These are phyloP conservation scores for Lottia gigantea DNA, from an alignment of 2,888 invertebrate species.

Conservation along the genomic window DNA sequence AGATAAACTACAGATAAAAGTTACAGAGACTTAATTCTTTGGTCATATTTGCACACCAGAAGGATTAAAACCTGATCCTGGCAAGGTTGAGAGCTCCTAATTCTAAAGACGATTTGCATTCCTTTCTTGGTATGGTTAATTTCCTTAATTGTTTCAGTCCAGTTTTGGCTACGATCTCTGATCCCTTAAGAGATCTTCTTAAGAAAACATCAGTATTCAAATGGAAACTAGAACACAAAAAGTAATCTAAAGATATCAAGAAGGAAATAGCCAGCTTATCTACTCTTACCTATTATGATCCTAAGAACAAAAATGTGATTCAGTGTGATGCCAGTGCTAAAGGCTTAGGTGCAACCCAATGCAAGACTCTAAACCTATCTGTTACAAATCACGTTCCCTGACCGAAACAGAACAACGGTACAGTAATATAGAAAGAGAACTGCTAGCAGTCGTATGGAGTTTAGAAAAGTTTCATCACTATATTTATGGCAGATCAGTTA, in stretches of 20 bases:
- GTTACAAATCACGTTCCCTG: not conserved
- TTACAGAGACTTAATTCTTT: not conserved
- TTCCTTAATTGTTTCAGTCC: constrained; percentile 1
- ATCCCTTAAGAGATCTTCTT: not conserved
- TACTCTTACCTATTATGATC: not conserved
- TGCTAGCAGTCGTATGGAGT: constrained; percentile 21
- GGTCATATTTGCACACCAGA: not conserved
- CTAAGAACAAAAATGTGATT: not conserved
- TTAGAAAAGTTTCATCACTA: constrained; percentile 28
- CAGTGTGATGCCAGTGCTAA: not conserved
- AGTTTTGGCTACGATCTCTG: not conserved
- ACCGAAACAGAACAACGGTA: not conserved
- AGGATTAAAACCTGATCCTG: constrained; percentile 1
- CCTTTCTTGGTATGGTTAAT: not conserved
- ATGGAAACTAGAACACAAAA: not conserved
- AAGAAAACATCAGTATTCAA: not conserved
- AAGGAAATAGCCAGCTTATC: not conserved
- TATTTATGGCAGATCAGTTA: constrained; percentile 27
- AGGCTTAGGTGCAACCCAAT: not conserved
- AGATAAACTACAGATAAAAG: not conserved
- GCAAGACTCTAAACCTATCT: constrained; percentile 1
- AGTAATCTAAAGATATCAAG: not conserved
- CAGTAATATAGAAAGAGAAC: not conserved
- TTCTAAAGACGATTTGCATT: not conserved
- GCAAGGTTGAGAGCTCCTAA: not conserved